Conservation (phyloP, 2,888 invertebrate species). For the Cancer borealis region DNA sequence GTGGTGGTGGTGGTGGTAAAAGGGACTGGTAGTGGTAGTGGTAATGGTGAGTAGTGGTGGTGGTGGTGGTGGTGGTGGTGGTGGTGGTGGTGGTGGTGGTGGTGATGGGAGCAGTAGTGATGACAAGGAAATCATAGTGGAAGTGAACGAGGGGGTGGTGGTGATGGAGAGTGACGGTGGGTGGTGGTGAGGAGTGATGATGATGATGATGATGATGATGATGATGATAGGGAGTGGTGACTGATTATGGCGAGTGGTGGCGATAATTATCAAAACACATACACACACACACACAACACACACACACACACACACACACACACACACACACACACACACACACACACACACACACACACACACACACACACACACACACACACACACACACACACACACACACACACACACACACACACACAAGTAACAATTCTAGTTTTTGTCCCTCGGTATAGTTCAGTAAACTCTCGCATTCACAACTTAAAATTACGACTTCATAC, state of each 20-base stretch:
- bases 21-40: background rate
- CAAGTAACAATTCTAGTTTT: background rate
- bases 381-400: constrained; percentile 42
- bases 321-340: constrained; percentile 46
- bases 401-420: constrained; percentile 17
- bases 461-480: background rate
- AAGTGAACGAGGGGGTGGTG: background rate
- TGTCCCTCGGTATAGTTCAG: background rate
- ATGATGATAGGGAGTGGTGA: constrained; percentile 37
- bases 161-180: background rate
- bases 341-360: constrained; percentile 42
- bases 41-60: background rate
- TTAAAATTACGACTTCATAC: background rate
- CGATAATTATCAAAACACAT: background rate
- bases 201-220: background rate
- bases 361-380: constrained; percentile 47
- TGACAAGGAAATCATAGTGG: background rate
- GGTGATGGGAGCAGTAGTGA: background rate
- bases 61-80: background rate
- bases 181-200: background rate
- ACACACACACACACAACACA: constrained; percentile 47
- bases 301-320: constrained; percentile 31
- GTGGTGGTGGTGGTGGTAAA: background rate
- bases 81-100: background rate
- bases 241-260: background rate